Percentiles rank a stretch among this genome's conserved stretches.
Conservation (phyloP, 2,888 invertebrate genomes). For the Megalurothrips usitatus region DNA sequence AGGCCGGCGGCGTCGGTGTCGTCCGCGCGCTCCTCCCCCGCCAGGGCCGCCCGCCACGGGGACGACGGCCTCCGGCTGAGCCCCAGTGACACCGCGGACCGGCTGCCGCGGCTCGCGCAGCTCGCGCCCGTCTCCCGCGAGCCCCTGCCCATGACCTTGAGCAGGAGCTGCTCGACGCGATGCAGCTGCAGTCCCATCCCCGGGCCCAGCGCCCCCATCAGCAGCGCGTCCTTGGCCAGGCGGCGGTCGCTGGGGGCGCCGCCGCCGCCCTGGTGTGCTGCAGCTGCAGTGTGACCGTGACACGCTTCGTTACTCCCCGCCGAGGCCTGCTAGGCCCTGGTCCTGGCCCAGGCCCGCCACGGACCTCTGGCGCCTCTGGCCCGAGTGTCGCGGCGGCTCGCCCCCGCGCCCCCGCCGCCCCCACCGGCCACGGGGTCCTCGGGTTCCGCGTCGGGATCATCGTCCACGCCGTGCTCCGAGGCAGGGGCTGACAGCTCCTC, state of each 20-base stretch:
- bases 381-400: not conserved
- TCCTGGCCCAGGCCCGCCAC: too few species aligned
- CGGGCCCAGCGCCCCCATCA: too few species aligned
- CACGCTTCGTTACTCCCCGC: too few species aligned
- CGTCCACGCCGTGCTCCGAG: not conserved
- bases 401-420: too few species aligned
- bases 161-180: not conserved
- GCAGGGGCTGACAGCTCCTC: not conserved
- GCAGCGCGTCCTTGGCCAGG: too few species aligned
- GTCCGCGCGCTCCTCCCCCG: not conserved
- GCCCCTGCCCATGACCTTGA: slow-evolving; percentile 12
- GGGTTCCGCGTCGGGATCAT: not conserved
- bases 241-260: too few species aligned
- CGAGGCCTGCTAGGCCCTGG: too few species aligned
- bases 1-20: not conserved
- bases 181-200: not conserved
- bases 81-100: not conserved
- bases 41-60: not conserved
- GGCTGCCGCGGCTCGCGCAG: not conserved
- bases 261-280: too few species aligned
- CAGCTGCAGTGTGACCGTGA: too few species aligned
- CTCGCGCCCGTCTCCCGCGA: not conserved
- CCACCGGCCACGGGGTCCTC: not conserved
- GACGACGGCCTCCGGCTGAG: not conserved
- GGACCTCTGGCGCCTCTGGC: too few species aligned